Evolutionary conservation across 1,140 invertebrate species (phyloP).

Genomic region (Gerris buenoi): DNA sequence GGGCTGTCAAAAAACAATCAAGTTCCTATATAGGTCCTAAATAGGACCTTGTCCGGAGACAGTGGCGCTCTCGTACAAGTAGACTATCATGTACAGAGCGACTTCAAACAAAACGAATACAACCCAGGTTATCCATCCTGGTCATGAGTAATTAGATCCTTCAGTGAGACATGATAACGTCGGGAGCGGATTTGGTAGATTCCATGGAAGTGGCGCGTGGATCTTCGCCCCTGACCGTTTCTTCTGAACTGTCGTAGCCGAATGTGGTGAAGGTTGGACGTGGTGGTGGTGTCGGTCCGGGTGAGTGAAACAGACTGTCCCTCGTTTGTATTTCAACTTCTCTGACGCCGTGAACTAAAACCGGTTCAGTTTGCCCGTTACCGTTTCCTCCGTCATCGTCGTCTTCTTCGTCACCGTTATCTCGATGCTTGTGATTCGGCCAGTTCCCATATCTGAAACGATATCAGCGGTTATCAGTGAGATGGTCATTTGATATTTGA

Average conservation of each 20-base stretch:
- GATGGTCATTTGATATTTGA: too few relatives aligned
- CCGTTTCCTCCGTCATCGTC: not conserved
- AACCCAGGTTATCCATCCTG: slow-evolving; percentile 5
- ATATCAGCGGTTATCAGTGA: too few relatives aligned
- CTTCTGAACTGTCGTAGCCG: slow-evolving; percentile 33
- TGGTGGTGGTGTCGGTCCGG: slow-evolving; percentile 7
- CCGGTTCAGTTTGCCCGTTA: not conserved
- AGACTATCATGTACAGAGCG: not conserved
- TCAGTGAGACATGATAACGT: slow-evolving; percentile 49
- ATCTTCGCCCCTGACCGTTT: not conserved
- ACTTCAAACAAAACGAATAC: not conserved
- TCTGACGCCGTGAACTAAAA: slow-evolving; percentile 19
- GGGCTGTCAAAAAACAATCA: too few relatives aligned
- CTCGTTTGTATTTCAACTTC: slow-evolving; percentile 63
- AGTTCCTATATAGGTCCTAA: too few relatives aligned
- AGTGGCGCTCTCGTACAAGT: not conserved
- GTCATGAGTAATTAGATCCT: slow-evolving; percentile 7
- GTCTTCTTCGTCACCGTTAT: not conserved
- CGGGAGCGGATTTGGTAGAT: slow-evolving; percentile 68
- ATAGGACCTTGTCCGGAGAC: not conserved
- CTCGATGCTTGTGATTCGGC: not conserved
- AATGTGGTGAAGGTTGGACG: slow-evolving; percentile 33
- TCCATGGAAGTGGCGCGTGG: slow-evolving; percentile 49
- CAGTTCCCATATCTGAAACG: not conserved
- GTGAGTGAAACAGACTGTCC: slow-evolving; percentile 33